Percentiles rank a stretch among this genome's conserved stretches.
Conservation (phyloP, 2,797 vertebrate species). For the Sebastes kiyomatsui region DNA sequence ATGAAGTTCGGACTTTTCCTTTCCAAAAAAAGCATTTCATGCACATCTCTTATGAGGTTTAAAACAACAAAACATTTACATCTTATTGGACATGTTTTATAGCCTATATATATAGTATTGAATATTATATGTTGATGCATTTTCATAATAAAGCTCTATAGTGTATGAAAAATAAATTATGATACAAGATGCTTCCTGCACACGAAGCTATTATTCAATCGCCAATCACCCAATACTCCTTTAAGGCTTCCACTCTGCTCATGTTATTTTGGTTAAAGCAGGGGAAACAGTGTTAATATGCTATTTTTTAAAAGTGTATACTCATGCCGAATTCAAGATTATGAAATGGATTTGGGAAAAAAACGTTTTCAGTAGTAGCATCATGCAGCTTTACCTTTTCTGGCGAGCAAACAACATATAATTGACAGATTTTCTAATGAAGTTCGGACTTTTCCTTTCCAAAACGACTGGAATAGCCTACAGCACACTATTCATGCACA, state of each 20-base stretch:
- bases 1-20: not conserved
- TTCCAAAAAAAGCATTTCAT: not conserved
- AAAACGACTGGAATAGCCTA: not conserved
- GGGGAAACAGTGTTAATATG: not conserved
- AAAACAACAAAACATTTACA: too few relatives aligned
- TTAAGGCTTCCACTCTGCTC: not conserved
- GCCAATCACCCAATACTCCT: not conserved
- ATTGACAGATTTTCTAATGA: not conserved
- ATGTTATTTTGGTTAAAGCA: not conserved
- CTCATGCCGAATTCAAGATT: not conserved
- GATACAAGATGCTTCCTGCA: too few relatives aligned
- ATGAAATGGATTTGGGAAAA: not conserved
- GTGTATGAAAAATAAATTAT: too few relatives aligned
- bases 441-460: not conserved
- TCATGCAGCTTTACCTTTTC: not conserved
- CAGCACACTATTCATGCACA: not conserved
- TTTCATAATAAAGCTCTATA: too few relatives aligned
- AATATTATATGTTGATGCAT: too few relatives aligned
- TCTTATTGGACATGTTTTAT: too few relatives aligned
- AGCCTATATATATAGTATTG: too few relatives aligned
- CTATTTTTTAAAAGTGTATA: not conserved
- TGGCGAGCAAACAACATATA: not conserved
- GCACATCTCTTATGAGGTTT: too few relatives aligned
- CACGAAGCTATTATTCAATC: too few relatives aligned
- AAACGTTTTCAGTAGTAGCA: accelerated